phyloP scores from a whole-genome alignment of 2,113 vertebrate species.

The Sakesphorus luctuosus region DNA sequence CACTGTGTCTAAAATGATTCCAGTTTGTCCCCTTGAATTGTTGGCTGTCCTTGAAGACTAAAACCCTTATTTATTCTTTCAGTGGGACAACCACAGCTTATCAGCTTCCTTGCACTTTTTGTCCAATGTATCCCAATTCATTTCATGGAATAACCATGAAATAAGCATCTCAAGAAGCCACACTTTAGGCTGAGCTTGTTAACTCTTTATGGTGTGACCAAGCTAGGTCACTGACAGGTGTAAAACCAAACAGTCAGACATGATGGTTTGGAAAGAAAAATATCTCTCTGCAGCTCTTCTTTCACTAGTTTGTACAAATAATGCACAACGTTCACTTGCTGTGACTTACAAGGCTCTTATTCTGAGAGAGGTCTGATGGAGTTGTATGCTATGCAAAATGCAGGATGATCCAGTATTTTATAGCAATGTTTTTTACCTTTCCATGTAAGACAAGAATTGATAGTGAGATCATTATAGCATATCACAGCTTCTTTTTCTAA shows the following conservation, averaged over 20 bases:
- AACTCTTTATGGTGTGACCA: not conserved
- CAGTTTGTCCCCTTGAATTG: not conserved
- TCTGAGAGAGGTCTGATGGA: not conserved
- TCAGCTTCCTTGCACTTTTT: not conserved
- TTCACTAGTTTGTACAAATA: not conserved
- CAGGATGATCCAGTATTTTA: not conserved
- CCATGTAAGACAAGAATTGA: not conserved
- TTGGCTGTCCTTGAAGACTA: not conserved
- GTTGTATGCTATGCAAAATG: not conserved
- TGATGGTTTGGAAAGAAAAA: not conserved
- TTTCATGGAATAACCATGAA: not conserved
- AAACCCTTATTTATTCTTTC: not conserved
- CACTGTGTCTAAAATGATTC: not conserved
- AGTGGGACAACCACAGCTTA: not conserved
- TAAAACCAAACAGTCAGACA: not conserved
- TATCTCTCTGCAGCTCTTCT: not conserved
- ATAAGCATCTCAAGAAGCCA: not conserved
- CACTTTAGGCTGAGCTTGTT: not conserved
- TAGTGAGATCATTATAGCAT: not conserved
- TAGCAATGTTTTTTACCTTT: not conserved
- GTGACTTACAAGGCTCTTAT: not conserved
- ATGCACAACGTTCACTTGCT: not conserved
- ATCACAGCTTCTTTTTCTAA: not conserved
- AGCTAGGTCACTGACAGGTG: not conserved
- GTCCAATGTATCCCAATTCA: not conserved